These are phyloP conservation scores for Campoletis sonorensis DNA, from an alignment of 1,140 invertebrate species.

Conservation along the genomic window DNA sequence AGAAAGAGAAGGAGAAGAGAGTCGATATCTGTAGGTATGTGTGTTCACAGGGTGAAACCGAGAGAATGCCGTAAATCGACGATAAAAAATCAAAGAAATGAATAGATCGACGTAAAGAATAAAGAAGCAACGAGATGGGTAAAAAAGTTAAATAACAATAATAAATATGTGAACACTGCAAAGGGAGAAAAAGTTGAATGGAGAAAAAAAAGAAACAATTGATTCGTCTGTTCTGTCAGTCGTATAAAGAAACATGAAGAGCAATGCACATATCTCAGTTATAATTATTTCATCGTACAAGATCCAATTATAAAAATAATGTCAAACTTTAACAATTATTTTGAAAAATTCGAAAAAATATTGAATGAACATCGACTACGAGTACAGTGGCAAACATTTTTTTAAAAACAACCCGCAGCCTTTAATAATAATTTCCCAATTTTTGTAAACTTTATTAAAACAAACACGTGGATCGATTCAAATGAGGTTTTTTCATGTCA, in stretches of 20 bases:
- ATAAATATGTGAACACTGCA: not conserved
- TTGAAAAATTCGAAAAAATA: no score
- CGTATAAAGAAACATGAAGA: not conserved
- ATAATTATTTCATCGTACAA: not conserved
- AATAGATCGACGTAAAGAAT: slow-evolving; percentile 9
- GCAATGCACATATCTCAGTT: not conserved
- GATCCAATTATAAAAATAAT: no score
- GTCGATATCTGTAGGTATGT: not conserved
- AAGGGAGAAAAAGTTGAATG: not conserved
- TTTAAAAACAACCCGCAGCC: no score
- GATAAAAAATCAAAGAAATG: slow-evolving; percentile 29
- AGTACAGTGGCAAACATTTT: no score
- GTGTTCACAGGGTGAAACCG: slow-evolving; percentile 26
- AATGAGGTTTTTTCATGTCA: no score
- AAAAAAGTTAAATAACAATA: not conserved
- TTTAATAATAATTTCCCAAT: no score
- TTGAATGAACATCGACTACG: no score
- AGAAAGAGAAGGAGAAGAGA: not conserved
- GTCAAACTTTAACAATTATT: no score
- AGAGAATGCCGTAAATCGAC: slow-evolving; percentile 31
- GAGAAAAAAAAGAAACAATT: not conserved
- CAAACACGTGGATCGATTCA: no score
- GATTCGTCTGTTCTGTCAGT: not conserved
- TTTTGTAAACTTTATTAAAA: no score
- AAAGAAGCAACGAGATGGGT: slow-evolving; percentile 3